Evolutionary conservation across 2,113 vertebrate genomes (phyloP).

Genomic region (Mesitornis unicolor): DNA sequence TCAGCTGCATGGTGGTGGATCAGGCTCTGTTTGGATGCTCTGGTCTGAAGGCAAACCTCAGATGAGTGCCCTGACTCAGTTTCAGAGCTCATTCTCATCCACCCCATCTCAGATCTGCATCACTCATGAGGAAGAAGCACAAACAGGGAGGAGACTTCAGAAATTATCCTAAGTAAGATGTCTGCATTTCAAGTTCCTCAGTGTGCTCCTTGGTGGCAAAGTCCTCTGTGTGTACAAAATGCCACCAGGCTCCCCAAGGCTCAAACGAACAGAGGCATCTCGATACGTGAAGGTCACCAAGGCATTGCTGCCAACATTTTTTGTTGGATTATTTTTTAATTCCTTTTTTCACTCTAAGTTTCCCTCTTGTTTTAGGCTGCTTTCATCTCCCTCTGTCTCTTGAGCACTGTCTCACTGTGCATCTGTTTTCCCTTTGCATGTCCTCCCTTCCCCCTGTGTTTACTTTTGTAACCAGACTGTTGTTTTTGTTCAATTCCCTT

Average conservation of each 20-base stretch:
- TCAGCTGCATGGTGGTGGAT: neutral
- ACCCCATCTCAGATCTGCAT: neutral
- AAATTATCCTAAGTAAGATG: neutral
- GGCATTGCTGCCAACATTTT: neutral
- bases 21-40: neutral
- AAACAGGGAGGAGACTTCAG: neutral
- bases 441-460: constrained; percentile 47
- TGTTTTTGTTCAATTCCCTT: constrained; percentile 53
- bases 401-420: constrained; percentile 7
- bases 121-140: neutral
- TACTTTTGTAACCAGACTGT: constrained; percentile 61
- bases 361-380: neutral
- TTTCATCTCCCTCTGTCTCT: constrained; percentile 8
- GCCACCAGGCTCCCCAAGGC: neutral
- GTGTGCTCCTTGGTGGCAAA: neutral
- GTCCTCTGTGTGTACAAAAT: neutral
- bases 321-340: neutral
- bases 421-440: constrained; percentile 67
- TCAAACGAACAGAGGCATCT: neutral
- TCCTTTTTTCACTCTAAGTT: neutral
- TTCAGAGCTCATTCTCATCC: neutral
- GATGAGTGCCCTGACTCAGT: neutral
- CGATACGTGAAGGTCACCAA: neutral
- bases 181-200: neutral
- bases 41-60: neutral